Conservation (phyloP, 2,113 vertebrate species). For the Phoenicopterus ruber region DNA sequence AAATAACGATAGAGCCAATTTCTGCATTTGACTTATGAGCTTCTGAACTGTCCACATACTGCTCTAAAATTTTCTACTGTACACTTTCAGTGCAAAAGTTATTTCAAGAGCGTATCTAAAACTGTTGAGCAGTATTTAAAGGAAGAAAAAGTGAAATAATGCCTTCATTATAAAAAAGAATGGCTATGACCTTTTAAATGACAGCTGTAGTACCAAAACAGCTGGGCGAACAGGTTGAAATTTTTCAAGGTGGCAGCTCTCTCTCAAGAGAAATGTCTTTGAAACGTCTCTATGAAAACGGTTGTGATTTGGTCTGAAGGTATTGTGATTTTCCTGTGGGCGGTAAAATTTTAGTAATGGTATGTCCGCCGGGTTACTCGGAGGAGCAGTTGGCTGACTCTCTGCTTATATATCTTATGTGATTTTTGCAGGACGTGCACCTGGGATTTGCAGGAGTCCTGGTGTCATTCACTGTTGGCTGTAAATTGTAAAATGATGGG, state of each 20-base stretch:
- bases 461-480: background rate
- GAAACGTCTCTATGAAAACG: background rate
- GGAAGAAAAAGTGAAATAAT: background rate
- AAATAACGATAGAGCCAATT: background rate
- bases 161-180: background rate
- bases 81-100: background rate
- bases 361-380: background rate
- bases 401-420: background rate
- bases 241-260: conserved; percentile 13
- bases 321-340: background rate
- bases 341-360: background rate
- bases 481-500: background rate
- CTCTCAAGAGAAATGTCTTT: background rate
- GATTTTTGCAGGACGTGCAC: background rate
- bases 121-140: background rate
- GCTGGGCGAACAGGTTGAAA: background rate
- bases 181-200: conserved; percentile 8
- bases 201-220: background rate
- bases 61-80: background rate
- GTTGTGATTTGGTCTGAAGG: background rate
- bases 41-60: background rate
- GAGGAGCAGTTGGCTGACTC: background rate
- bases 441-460: background rate
- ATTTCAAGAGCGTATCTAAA: background rate
- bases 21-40: background rate